phyloP scores from a whole-genome alignment of 2,888 invertebrate genomes.

The Petrophora chlorosata region DNA sequence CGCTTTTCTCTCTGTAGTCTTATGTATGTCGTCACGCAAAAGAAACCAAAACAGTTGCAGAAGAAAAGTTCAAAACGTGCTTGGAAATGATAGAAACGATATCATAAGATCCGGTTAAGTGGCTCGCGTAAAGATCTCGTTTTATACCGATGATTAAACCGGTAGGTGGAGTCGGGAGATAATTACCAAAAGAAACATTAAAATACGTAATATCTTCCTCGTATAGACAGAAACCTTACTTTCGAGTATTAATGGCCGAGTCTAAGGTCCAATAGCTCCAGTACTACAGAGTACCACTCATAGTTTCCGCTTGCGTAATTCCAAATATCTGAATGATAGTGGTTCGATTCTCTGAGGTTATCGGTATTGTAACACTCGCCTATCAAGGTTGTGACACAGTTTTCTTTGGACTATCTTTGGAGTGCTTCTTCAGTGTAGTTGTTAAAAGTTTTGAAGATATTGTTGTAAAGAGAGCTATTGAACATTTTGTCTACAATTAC shows the following conservation, averaged over 20 bases:
- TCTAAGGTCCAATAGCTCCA: slow-evolving; percentile 11
- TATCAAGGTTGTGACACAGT: slow-evolving; percentile 78
- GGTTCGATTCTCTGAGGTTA: slow-evolving; percentile 70
- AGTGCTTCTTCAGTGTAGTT: slow-evolving; percentile 47
- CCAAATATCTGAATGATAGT: slow-evolving; percentile 60
- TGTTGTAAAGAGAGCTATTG: neutral
- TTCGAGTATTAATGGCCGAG: neutral
- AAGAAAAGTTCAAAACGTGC: too few species aligned
- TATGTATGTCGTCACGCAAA: too few species aligned
- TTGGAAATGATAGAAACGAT: too few species aligned
- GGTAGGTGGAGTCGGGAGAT: too few species aligned
- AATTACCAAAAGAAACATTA: neutral
- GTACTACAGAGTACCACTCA: too few species aligned
- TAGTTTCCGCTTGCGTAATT: slow-evolving; percentile 68
- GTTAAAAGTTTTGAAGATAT: slow-evolving; percentile 11
- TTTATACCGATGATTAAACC: too few species aligned
- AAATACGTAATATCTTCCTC: neutral
- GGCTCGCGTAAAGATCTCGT: too few species aligned
- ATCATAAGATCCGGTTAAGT: too few species aligned
- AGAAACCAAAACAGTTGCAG: too few species aligned
- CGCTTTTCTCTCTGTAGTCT: too few species aligned
- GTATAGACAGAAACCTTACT: neutral
- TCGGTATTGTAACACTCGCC: slow-evolving; percentile 60
- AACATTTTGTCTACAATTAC: too few species aligned
- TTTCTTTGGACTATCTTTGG: slow-evolving; percentile 68